These are phyloP conservation scores for Platyscapa corneri DNA, from an alignment of 1,140 invertebrate genomes.

Conservation along the genomic window DNA sequence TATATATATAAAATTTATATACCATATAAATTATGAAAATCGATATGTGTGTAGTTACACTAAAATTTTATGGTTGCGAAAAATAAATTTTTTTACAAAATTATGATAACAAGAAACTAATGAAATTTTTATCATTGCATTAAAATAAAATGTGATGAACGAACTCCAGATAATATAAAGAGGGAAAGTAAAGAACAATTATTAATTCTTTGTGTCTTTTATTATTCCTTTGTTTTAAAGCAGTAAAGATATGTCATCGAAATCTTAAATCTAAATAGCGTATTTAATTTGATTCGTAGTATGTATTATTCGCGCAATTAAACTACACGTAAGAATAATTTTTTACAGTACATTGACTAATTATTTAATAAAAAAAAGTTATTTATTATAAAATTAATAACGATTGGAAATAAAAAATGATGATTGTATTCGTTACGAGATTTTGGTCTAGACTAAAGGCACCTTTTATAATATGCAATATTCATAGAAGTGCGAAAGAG, in stretches of 20 bases:
- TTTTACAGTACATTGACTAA: conserved; percentile 47
- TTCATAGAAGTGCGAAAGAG: conserved; percentile 47
- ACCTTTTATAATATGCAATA: conserved; percentile 49
- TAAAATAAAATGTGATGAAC: no score
- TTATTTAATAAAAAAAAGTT: conserved; percentile 43
- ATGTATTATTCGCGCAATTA: conserved; percentile 27
- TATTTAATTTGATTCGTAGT: conserved; percentile 31
- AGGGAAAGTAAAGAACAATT: neutral
- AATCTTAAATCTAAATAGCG: conserved; percentile 38
- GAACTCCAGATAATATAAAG: neutral
- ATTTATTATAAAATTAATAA: conserved; percentile 48
- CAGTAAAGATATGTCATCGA: conserved; percentile 50
- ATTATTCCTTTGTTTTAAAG: conserved; percentile 50
- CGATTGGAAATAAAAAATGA: conserved; percentile 50
- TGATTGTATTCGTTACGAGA: conserved; percentile 53
- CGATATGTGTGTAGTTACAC: no score
- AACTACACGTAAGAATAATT: conserved; percentile 29
- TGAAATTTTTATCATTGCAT: no score
- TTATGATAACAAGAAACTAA: no score
- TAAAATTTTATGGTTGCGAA: no score
- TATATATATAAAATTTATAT: no score
- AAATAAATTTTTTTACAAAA: no score
- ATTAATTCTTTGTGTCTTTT: conserved; percentile 34
- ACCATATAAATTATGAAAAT: no score
- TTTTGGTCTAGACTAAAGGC: conserved; percentile 53